Evolutionary conservation across 1,140 invertebrate genomes (phyloP).

Genomic region (Augochlora pura): DNA sequence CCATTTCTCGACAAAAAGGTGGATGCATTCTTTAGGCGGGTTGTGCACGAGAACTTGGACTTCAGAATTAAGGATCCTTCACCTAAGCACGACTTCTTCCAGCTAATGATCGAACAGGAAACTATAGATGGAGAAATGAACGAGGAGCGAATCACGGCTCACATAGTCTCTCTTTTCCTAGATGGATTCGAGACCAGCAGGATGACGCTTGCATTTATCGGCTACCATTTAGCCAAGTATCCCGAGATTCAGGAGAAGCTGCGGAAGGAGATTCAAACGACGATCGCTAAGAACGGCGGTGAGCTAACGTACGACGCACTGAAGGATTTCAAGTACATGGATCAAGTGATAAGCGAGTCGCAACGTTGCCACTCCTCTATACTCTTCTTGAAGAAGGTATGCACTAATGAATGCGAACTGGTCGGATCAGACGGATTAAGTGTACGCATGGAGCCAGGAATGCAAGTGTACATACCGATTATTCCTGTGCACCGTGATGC

Average conservation of each 20-base stretch:
- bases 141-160: conserved; percentile 3
- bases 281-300: conserved; percentile 43
- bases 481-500: conserved; percentile 76
- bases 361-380: conserved; percentile 49
- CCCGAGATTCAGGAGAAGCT: conserved; percentile 51
- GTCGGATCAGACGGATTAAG: conserved; percentile 60
- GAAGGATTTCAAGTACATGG: conserved; percentile 62
- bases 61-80: conserved; percentile 9
- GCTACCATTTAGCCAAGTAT: conserved; percentile 35
- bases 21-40: conserved; percentile 47
- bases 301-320: conserved; percentile 49
- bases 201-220: conserved; percentile 27
- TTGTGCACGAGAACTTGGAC: conserved; percentile 35
- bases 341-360: conserved; percentile 60
- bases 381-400: conserved; percentile 39
- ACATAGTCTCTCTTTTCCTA: conserved; percentile 54
- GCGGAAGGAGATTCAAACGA: conserved; percentile 41
- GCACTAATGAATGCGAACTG: conserved; percentile 49
- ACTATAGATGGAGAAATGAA: conserved; percentile 42
- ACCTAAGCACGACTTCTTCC: conserved; percentile 61
- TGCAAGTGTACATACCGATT: conserved; percentile 72
- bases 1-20: conserved; percentile 26
- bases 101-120: conserved; percentile 52
- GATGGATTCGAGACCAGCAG: conserved; percentile 56
- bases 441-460: conserved; percentile 47